These are phyloP conservation scores for Zosterops lateralis DNA, from an alignment of 2,113 vertebrate genomes.

Conservation along the genomic window DNA sequence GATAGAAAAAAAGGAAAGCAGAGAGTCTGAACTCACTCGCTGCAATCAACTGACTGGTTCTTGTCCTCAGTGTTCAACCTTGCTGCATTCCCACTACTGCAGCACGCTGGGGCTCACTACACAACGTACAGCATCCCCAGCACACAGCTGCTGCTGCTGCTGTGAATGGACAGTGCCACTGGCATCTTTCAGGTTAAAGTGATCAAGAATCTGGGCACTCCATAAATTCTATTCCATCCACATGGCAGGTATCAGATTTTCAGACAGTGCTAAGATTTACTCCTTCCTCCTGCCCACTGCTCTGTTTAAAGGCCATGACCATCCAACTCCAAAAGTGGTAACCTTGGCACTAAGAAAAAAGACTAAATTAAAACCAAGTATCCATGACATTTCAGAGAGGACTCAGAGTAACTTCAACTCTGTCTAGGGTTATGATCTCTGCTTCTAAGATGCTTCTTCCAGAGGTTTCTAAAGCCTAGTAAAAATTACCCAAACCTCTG, in stretches of 20 bases:
- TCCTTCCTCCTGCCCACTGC: not conserved
- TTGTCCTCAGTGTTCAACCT: not conserved
- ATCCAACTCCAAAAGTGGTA: not conserved
- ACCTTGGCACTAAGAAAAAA: not conserved
- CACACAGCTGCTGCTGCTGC: not conserved
- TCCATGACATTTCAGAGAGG: not conserved
- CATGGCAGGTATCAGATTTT: not conserved
- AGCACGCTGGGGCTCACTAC: not conserved
- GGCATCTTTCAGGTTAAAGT: not conserved
- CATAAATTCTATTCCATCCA: not conserved
- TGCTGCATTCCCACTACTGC: not conserved
- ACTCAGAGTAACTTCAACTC: not conserved
- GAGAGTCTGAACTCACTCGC: not conserved
- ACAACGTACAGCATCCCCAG: not conserved
- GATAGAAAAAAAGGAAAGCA: not conserved
- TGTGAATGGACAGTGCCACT: fast-evolving
- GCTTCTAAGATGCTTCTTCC: not conserved
- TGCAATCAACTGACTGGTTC: not conserved
- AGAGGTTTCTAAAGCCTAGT: not conserved
- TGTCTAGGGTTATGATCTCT: not conserved
- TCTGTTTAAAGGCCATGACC: not conserved
- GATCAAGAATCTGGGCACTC: not conserved
- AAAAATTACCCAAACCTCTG: not conserved
- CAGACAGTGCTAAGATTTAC: not conserved
- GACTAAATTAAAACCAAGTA: fast-evolving